These are phyloP conservation scores for Eremophila alpestris DNA, from an alignment of 2,797 vertebrate species.

Conservation along the genomic window DNA sequence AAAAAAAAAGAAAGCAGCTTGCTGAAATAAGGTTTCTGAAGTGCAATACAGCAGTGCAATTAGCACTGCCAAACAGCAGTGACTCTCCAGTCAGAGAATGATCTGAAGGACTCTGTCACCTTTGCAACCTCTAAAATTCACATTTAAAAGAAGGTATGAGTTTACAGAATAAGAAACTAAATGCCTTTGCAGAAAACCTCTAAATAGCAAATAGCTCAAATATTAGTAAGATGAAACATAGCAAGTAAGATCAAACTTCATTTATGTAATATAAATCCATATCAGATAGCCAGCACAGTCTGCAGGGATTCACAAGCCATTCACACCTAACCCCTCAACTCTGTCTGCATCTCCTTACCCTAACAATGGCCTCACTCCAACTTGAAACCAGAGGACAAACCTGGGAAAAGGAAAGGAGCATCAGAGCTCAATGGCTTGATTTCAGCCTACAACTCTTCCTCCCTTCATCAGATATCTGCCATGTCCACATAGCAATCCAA, in stretches of 20 bases:
- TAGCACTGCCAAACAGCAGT: neutral
- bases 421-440: neutral
- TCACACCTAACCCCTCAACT: neutral
- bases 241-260: neutral
- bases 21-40: slow-evolving; percentile 23
- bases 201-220: neutral
- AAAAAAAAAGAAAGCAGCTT: neutral
- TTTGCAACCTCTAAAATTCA: neutral
- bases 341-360: neutral
- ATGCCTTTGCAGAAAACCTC: neutral
- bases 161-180: neutral
- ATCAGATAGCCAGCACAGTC: neutral
- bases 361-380: neutral
- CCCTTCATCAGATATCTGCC: neutral
- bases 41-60: neutral
- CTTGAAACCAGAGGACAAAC: neutral
- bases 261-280: neutral
- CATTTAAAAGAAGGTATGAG: neutral
- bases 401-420: neutral
- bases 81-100: neutral
- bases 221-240: neutral
- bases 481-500: neutral
- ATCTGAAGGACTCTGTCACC: neutral
- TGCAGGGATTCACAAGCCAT: neutral
- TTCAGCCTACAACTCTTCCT: neutral